Evolutionary conservation across 2,797 vertebrate species (phyloP), one percentile per base, ranked within the genome.

Genomic region (Channallabes apus): DNA sequence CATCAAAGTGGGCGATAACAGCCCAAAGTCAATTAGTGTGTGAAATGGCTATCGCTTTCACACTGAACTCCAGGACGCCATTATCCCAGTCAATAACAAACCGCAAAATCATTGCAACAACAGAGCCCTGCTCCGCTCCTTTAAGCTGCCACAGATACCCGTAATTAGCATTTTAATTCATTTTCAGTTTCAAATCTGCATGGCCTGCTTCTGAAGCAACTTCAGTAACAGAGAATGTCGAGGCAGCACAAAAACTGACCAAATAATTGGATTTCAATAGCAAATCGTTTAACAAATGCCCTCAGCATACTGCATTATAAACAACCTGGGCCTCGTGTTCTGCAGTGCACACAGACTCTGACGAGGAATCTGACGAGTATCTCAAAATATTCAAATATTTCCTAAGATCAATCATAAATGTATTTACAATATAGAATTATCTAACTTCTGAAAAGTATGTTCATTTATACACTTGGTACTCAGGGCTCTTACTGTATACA

Each of bases 51-150:
- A 95, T 94, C 91, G 88, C 88, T 93, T 90, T 94, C 91, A 91
- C 94, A 94, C 87, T 89, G 92, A 93, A 93, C 91, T 54, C 54
- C 90, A 90, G 90, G 85, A 87, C 82, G 91, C 81, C 94, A 94
- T 95, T 93, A 95, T 94, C 27, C 91, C 90, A 90, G 92, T 95
- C 94, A 93, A 93, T 93, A 95, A 94, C 91, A 88, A 93, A 92
- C 72, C 84, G 88, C 83, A 92, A 94, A 92, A 92, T 93, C 89
- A 92, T 91, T 92, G 92, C 94, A 94, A 95, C 95, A 92, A 94
- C 80, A 56, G 88, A 61, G 84, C 79, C 84, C 91, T 89, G 82
- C 88, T 88, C 83, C 68, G 64, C 72, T 86, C 65, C 80, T 86
- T 73, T 35, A 82, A 82, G 82, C 72, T 46, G 71, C 71, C 65